A percentile compares a stretch with the other conserved stretches of the same genome.
Conservation (phyloP, 2,888 invertebrate species). For the Chironomus riparius region DNA sequence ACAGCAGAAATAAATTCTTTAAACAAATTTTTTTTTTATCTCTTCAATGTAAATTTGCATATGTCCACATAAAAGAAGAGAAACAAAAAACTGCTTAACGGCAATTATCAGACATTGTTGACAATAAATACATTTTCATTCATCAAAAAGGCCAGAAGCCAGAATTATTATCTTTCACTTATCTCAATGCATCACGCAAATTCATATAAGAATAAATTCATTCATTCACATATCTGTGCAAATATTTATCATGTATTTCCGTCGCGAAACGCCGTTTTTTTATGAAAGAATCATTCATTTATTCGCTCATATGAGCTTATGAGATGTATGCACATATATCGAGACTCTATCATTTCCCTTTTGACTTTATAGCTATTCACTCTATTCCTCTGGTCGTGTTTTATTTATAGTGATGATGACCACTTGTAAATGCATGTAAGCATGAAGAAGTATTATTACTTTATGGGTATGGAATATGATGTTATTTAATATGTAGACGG, state of each 20-base stretch:
- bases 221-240: neutral
- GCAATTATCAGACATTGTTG: neutral
- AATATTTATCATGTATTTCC: constrained; percentile 25
- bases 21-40: too few relatives aligned
- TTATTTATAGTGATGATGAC: neutral
- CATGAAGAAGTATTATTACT: neutral
- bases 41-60: too few relatives aligned
- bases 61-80: too few relatives aligned
- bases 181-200: neutral
- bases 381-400: neutral
- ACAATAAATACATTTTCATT: neutral
- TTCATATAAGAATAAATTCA: neutral
- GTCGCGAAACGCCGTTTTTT: neutral
- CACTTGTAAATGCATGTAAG: neutral
- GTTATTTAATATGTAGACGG: too few relatives aligned
- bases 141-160: neutral
- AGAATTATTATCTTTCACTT: neutral
- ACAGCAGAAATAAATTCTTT: too few relatives aligned
- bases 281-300: neutral
- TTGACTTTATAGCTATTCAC: neutral
- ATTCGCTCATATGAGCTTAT: neutral
- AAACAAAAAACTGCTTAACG: neutral
- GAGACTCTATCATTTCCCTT: neutral
- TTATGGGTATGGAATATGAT: too few relatives aligned
- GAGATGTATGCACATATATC: neutral